Conservation (phyloP, 1,140 invertebrate genomes). For the Chymomyza costata region DNA sequence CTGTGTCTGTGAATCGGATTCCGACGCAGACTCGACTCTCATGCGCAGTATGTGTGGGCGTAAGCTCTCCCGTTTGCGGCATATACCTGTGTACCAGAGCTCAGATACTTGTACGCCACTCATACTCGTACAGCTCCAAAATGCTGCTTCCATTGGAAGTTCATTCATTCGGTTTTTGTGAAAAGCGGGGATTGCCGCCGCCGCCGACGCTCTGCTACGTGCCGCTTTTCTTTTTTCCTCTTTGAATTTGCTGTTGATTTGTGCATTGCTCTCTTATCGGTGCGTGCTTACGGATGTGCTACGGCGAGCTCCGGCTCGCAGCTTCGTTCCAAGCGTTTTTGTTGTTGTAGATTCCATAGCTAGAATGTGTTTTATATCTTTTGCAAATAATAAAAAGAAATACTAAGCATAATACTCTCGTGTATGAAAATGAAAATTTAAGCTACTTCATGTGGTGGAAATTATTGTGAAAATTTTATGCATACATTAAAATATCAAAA, state of each 20-base stretch:
- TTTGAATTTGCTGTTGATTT: constrained; percentile 28
- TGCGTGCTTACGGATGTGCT: not conserved
- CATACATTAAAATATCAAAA: constrained; percentile 33
- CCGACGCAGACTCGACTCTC: not conserved
- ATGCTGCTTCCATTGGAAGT: constrained; percentile 44
- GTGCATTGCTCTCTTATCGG: constrained; percentile 18
- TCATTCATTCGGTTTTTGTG: constrained; percentile 56
- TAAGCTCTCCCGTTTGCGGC: not conserved
- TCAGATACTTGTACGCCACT: not conserved
- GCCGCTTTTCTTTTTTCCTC: constrained; percentile 1
- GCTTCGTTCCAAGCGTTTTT: too few species aligned
- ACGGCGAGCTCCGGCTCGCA: not conserved
- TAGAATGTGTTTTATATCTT: constrained; percentile 31
- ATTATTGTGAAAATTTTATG: constrained; percentile 15
- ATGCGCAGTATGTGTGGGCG: not conserved
- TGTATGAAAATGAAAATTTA: constrained; percentile 27
- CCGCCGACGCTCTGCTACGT: too few species aligned
- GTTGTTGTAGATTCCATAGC: too few species aligned
- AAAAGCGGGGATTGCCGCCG: constrained; percentile 4
- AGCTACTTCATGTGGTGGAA: not conserved
- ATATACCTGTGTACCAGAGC: not conserved
- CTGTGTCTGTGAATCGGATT: too few species aligned
- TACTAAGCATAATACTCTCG: constrained; percentile 6
- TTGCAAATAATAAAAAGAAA: constrained; percentile 24
- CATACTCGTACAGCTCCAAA: not conserved